A percentile compares a stretch with the other conserved stretches of the same genome.
phyloP scores from a whole-genome alignment of 2,113 vertebrate genomes.

The Dromaius novaehollandiae region DNA sequence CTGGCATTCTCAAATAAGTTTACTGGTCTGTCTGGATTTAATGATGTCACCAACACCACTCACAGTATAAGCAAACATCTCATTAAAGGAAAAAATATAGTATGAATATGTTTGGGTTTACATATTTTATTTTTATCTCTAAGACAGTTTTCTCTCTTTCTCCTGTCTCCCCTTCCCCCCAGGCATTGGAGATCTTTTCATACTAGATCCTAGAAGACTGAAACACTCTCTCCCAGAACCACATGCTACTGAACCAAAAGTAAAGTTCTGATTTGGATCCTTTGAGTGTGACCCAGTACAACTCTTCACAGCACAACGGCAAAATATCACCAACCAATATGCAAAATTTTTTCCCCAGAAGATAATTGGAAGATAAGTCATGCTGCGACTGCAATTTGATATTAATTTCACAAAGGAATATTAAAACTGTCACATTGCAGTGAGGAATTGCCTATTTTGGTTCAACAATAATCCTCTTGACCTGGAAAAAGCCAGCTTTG shows the following conservation, averaged over 20 bases:
- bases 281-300: neutral
- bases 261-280: neutral
- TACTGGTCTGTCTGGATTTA: neutral
- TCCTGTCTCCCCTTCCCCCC: neutral
- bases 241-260: neutral
- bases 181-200: neutral
- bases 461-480: neutral
- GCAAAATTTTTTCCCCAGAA: neutral
- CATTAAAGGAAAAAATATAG: neutral
- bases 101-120: neutral
- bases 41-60: neutral
- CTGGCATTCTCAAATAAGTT: neutral
- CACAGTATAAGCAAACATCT: neutral
- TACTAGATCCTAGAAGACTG: neutral
- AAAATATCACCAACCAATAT: neutral
- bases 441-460: neutral
- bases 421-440: neutral
- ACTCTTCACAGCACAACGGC: neutral
- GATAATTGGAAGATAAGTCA: neutral
- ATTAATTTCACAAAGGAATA: slow-evolving; percentile 32
- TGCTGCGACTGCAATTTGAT: neutral
- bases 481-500: neutral
- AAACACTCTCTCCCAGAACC: neutral
- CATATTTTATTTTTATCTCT: neutral
- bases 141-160: neutral